A percentile compares a stretch with the other conserved stretches of the same genome.
These are phyloP conservation scores for Myotis yumanensis DNA, from an alignment of 2,113 vertebrate species.

Conservation along the genomic window DNA sequence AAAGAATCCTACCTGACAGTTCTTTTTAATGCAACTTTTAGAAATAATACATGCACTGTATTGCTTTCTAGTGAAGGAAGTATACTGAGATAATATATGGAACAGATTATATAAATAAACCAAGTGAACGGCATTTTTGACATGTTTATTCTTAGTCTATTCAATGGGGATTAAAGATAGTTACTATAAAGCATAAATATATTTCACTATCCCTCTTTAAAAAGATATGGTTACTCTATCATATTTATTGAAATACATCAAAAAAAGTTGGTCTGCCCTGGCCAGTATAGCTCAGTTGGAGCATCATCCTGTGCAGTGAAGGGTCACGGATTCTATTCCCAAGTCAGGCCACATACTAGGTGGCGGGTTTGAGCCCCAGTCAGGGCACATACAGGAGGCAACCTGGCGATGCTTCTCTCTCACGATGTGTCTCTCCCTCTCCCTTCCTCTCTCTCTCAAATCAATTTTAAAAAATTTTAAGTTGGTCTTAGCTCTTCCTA, in stretches of 20 bases:
- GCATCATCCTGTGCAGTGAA: too few species aligned
- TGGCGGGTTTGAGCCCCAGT: too few species aligned
- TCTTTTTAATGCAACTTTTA: slow-evolving; percentile 3
- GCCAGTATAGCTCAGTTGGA: too few species aligned
- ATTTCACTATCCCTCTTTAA: not conserved
- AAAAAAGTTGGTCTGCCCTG: too few species aligned
- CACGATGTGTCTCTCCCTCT: too few species aligned
- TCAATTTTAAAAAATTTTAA: too few species aligned
- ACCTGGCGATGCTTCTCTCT: too few species aligned
- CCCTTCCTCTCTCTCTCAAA: too few species aligned
- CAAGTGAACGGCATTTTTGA: not conserved
- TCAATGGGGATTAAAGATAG: not conserved
- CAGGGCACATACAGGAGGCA: too few species aligned
- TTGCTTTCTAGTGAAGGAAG: not conserved
- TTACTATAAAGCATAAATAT: not conserved
- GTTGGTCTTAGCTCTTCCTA: not conserved
- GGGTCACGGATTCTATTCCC: too few species aligned
- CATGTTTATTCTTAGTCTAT: not conserved
- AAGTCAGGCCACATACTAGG: too few species aligned
- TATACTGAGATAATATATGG: not conserved
- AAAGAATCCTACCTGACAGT: not conserved
- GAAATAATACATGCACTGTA: not conserved
- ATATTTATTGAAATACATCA: not conserved
- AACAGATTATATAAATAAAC: not conserved
- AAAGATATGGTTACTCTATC: not conserved